Conservation (phyloP, 2,113 vertebrate species). For the Hassar affinis region DNA sequence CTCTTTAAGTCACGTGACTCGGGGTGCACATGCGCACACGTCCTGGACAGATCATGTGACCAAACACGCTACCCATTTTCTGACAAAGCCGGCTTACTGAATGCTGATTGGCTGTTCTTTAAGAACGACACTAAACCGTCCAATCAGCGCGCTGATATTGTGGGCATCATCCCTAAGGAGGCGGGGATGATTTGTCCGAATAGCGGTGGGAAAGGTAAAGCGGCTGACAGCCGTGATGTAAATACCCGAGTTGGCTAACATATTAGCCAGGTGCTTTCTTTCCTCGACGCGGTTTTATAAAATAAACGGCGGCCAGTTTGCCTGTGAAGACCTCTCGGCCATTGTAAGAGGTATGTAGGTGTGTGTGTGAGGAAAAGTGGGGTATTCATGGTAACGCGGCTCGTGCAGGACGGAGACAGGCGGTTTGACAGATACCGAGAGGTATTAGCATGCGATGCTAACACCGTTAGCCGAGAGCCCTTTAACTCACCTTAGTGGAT, state of each 20-base stretch:
- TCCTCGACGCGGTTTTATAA: neutral
- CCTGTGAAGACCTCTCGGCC: too few relatives aligned
- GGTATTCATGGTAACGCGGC: neutral
- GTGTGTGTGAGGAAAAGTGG: neutral
- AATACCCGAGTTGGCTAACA: conserved; percentile 22
- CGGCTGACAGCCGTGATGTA: conserved; percentile 26
- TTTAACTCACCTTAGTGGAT: neutral
- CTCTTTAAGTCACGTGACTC: neutral
- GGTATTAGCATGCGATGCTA: conserved; percentile 9
- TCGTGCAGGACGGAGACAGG: neutral
- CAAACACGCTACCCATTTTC: neutral
- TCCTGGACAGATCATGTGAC: neutral
- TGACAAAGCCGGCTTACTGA: neutral
- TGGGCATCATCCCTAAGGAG: neutral
- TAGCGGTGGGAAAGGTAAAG: conserved; percentile 6
- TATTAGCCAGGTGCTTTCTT: conserved; percentile 15
- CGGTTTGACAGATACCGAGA: neutral
- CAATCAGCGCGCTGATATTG: neutral
- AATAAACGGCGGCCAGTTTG: neutral
- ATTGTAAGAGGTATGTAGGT: conserved; percentile 31
- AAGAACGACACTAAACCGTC: neutral
- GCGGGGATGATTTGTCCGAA: neutral
- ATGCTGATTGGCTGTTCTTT: neutral
- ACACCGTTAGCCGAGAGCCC: neutral
- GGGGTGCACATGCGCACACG: neutral